Percentiles rank a stretch among this genome's conserved stretches.
Evolutionary conservation across 2,113 vertebrate genomes (phyloP).

Genomic region (Tylochromis polylepis): DNA sequence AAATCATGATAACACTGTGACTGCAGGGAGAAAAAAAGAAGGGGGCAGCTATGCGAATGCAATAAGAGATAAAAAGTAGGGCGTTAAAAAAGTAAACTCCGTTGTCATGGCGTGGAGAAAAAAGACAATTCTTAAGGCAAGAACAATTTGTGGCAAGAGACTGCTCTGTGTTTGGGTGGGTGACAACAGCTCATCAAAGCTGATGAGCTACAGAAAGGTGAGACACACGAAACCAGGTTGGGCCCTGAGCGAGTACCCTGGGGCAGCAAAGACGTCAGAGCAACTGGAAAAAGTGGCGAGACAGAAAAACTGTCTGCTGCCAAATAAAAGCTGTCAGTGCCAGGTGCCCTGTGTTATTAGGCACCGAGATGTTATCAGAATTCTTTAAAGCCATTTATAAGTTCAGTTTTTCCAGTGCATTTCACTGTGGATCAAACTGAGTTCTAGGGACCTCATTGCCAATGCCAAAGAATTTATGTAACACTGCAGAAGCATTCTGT

Average conservation of each 20-base stretch:
- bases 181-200: conserved; percentile 64
- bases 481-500: not conserved
- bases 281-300: conserved; percentile 78
- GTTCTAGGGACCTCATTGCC: not conserved
- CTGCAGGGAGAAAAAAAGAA: conserved; percentile 48
- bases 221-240: conserved; percentile 54
- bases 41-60: conserved; percentile 42
- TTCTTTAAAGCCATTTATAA: not conserved
- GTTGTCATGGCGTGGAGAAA: conserved; percentile 51
- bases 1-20: conserved; percentile 66
- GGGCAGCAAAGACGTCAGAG: conserved; percentile 63
- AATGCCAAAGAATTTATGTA: not conserved
- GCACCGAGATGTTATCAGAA: not conserved
- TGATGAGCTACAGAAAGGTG: conserved; percentile 68
- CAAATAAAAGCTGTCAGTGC: conserved; percentile 75
- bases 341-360: not conserved
- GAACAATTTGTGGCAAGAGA: conserved; percentile 59
- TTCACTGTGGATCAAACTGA: not conserved
- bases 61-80: conserved; percentile 67
- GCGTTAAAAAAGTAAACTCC: conserved; percentile 68
- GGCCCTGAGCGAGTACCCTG: conserved; percentile 64
- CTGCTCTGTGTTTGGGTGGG: conserved; percentile 60
- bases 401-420: too few species aligned
- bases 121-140: not conserved
- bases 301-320: conserved; percentile 73